Percentiles rank a stretch among this genome's conserved stretches.
phyloP scores from a whole-genome alignment of 2,888 invertebrate genomes.

The Heliconius erato region DNA sequence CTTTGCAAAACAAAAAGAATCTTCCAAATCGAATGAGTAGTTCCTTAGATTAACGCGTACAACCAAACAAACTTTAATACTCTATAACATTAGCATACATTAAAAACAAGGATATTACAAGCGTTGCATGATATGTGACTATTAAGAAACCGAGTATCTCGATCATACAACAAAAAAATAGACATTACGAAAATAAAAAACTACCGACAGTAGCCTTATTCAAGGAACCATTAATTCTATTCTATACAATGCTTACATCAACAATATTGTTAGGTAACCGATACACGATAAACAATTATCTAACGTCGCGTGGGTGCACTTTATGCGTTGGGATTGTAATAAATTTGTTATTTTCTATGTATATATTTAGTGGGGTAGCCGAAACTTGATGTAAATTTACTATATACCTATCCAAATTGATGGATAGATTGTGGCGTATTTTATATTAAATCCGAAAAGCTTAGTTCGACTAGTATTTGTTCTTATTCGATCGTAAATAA shows the following conservation, averaged over 20 bases:
- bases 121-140: not conserved
- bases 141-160: not conserved
- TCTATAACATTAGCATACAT: not conserved
- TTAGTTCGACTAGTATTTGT: not conserved
- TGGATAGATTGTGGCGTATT: conserved; percentile 16
- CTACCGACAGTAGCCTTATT: conserved; percentile 12
- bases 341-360: conserved; percentile 25
- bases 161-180: not conserved
- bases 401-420: not conserved
- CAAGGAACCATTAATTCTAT: conserved; percentile 34
- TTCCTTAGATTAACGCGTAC: not conserved
- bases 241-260: conserved; percentile 42
- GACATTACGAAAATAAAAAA: conserved; percentile 22
- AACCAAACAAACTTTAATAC: not conserved
- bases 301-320: conserved; percentile 45
- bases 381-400: conserved; percentile 33
- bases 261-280: conserved; percentile 45
- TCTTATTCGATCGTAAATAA: conserved; percentile 1
- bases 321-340: conserved; percentile 36
- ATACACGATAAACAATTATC: conserved; percentile 48
- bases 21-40: not conserved
- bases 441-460: not conserved
- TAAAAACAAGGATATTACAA: not conserved
- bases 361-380: conserved; percentile 41
- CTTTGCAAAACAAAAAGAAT: not conserved